Conservation (phyloP, 2,888 invertebrate species). For the Nudaria mundana region DNA sequence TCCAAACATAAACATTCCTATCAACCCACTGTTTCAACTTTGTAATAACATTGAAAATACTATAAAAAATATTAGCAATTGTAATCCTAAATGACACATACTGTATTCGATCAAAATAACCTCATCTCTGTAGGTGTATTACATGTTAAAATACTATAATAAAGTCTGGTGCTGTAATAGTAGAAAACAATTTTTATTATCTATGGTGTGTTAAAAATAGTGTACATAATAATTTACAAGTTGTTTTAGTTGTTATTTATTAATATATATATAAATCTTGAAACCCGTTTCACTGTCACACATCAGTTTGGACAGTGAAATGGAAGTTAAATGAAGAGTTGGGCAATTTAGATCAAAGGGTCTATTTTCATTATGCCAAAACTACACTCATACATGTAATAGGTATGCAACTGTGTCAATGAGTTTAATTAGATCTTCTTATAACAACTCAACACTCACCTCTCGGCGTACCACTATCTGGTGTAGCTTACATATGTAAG, state of each 20-base stretch:
- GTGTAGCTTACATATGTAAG: too few relatives aligned
- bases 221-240: slow-evolving; percentile 6
- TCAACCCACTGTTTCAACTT: too few relatives aligned
- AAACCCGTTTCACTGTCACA: slow-evolving; percentile 24
- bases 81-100: too few relatives aligned
- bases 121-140: slow-evolving; percentile 2
- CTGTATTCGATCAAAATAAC: slow-evolving; percentile 6
- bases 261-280: slow-evolving; percentile 15
- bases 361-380: neutral
- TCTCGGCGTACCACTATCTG: too few relatives aligned
- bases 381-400: neutral
- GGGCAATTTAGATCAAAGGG: neutral
- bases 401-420: too few relatives aligned
- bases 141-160: slow-evolving; percentile 2
- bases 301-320: slow-evolving; percentile 6
- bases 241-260: slow-evolving; percentile 9
- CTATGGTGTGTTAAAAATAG: slow-evolving; percentile 7
- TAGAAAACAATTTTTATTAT: slow-evolving; percentile 4
- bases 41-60: too few relatives aligned
- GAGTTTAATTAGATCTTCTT: too few relatives aligned
- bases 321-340: slow-evolving; percentile 7
- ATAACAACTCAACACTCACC: too few relatives aligned
- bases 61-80: too few relatives aligned
- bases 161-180: slow-evolving; percentile 1
- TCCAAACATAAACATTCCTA: too few relatives aligned